Evolutionary conservation across 2,113 vertebrate species (phyloP), one percentile per base, ranked within the genome.

Genomic region (Elanus axillaris): DNA sequence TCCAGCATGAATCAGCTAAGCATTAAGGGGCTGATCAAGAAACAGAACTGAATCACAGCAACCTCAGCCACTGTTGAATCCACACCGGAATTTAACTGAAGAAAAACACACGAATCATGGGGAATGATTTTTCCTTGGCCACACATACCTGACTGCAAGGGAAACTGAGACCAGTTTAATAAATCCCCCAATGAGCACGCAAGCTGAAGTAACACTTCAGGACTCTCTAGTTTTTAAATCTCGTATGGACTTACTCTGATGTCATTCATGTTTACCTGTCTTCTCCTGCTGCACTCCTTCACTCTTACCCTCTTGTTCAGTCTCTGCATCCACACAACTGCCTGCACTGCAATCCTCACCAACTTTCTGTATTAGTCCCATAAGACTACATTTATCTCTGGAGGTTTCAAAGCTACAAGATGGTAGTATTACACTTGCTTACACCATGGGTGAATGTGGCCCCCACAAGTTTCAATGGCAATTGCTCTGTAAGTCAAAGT

Each of bases 1-100:
- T 75, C 25, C 55, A 87, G 27, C 42, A 21, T 38, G 11, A 91
- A 81, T 77, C 62, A 88, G 38, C 13, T 66, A 45, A 85, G 59
- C 26, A 74, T 45, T 77, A 93, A 71, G 23, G 10, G 80, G 11
- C 5, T 66, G 42, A 93, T 66, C 40, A 87, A 84, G 55, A 94
- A 77, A 77, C 25, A 77, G 52, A 91, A 86, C 34, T 55, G 25
- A 88, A 91, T 53, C 55, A 77, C 29, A 71, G n/a, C 31, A 89
- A 72, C 20, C 25, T 84, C 42, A 66, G n/a, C 22, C 19, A 36
- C 31, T 85, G 47, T 26, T 63, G 73, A 87, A 90, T 71, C 29
- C 52, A 88, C 47, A 55, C 4, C 38, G 29, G 22, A 91, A 75
- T 74, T 50, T 50, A 86, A 84, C 27, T 1, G 2, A 58, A 77